phyloP scores from a whole-genome alignment of 2,888 invertebrate genomes.

The Mythimna loreyi region DNA sequence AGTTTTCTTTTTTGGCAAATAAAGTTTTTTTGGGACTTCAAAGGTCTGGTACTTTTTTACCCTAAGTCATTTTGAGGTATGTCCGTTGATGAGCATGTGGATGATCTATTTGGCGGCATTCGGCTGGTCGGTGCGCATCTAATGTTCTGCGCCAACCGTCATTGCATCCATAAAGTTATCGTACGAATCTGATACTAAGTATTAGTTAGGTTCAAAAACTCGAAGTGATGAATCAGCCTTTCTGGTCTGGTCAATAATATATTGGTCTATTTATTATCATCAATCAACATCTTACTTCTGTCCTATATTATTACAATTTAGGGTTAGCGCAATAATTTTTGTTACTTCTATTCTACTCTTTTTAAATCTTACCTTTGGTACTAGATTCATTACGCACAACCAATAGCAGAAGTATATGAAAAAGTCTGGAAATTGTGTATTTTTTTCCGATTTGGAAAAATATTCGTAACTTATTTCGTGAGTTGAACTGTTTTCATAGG shows the following conservation, averaged over 20 bases:
- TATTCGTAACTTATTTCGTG: too few relatives aligned
- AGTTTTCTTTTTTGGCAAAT: slow-evolving; percentile 6
- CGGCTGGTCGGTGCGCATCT: slow-evolving; percentile 84
- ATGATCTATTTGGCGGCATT: slow-evolving; percentile 72
- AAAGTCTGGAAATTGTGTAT: too few relatives aligned
- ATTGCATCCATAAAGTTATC: slow-evolving; percentile 80
- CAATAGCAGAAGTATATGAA: too few relatives aligned
- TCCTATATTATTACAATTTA: too few relatives aligned
- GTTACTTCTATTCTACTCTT: too few relatives aligned
- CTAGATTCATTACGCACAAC: too few relatives aligned
- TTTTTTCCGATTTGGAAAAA: too few relatives aligned
- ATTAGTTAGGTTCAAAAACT: neutral
- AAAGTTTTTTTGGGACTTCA: neutral
- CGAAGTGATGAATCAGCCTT: neutral
- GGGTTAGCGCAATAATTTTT: too few relatives aligned
- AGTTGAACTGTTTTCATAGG: too few relatives aligned
- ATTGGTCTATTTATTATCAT: too few relatives aligned
- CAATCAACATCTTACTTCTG: too few relatives aligned
- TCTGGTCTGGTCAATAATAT: neutral
- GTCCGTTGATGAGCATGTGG: slow-evolving; percentile 45
- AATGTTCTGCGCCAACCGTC: slow-evolving; percentile 89
- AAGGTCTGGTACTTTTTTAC: neutral
- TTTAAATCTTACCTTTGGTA: too few relatives aligned
- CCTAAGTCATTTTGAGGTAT: slow-evolving; percentile 5
- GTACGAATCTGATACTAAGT: slow-evolving; percentile 10